Conservation (phyloP, 2,888 invertebrate species). For the Oscheius myriophilus region DNA sequence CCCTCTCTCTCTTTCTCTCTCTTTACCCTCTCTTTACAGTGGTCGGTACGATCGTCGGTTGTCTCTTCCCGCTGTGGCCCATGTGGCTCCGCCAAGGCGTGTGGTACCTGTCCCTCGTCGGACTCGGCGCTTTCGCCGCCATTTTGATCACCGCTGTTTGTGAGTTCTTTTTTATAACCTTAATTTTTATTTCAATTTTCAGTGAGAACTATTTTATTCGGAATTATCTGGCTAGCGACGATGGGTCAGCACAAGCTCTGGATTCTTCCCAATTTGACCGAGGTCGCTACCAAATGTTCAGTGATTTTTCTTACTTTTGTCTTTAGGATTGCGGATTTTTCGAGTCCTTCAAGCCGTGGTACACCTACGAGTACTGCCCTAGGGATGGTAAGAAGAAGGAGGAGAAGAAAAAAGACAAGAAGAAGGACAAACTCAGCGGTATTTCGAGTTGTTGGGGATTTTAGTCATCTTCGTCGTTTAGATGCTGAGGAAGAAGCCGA, state of each 20-base stretch:
- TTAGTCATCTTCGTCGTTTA: not conserved
- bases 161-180: constrained; percentile 68
- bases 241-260: constrained; percentile 92
- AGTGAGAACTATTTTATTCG: constrained; percentile 89
- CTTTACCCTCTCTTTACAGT: constrained; percentile 79
- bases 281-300: constrained; percentile 77
- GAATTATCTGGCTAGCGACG: constrained; percentile 86
- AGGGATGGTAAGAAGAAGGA: constrained; percentile 29
- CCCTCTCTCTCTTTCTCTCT: not conserved
- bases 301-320: not conserved
- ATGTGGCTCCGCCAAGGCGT: constrained; percentile 84
- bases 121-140: constrained; percentile 91
- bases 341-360: constrained; percentile 96
- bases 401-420: constrained; percentile 44
- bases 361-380: constrained; percentile 72
- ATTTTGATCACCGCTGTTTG: constrained; percentile 87
- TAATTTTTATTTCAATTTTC: constrained; percentile 35
- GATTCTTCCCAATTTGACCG: constrained; percentile 97
- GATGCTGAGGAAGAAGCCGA: not conserved
- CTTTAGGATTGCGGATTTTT: constrained; percentile 87
- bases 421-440: constrained; percentile 45
- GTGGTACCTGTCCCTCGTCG: constrained; percentile 93
- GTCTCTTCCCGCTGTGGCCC: constrained; percentile 99
- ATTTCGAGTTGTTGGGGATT: not conserved
- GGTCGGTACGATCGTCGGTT: constrained; percentile 90